A percentile compares a stretch with the other conserved stretches of the same genome.
Evolutionary conservation across 2,113 vertebrate species (phyloP).

Genomic region (Oryzias javanicus): DNA sequence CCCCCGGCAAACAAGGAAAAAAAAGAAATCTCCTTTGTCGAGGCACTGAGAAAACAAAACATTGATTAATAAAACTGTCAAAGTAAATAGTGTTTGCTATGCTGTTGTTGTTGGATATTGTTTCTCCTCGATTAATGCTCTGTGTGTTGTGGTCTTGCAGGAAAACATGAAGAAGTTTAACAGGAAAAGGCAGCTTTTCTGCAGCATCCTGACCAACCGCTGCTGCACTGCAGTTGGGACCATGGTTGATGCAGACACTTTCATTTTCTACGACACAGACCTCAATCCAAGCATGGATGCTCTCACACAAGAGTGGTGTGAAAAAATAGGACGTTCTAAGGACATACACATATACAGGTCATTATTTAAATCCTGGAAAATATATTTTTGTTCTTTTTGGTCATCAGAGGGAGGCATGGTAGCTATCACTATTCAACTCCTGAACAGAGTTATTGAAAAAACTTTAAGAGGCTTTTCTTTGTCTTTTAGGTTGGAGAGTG

Average conservation of each 20-base stretch:
- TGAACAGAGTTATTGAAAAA: not conserved
- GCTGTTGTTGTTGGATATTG: not conserved
- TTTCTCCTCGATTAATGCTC: constrained; percentile 1
- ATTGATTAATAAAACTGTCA: no score
- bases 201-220: constrained; percentile 89
- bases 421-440: not conserved
- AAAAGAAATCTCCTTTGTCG: no score
- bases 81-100: not conserved
- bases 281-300: constrained; percentile 91
- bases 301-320: constrained; percentile 91
- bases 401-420: not conserved
- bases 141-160: constrained; percentile 56
- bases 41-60: no score
- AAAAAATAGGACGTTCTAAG: constrained; percentile 90
- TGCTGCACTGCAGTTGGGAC: constrained; percentile 86
- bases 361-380: constrained; percentile 4
- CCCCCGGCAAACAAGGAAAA: no score
- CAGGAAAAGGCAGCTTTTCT: constrained; percentile 86
- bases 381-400: not conserved
- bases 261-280: constrained; percentile 92
- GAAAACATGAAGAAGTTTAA: constrained; percentile 88
- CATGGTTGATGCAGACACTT: constrained; percentile 88
- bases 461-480: not conserved
- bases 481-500: constrained; percentile 84
- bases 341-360: constrained; percentile 96